Base-by-base conservation (phyloP, 2,113 vertebrate species). In the Syngnathus scovelli region DNA sequence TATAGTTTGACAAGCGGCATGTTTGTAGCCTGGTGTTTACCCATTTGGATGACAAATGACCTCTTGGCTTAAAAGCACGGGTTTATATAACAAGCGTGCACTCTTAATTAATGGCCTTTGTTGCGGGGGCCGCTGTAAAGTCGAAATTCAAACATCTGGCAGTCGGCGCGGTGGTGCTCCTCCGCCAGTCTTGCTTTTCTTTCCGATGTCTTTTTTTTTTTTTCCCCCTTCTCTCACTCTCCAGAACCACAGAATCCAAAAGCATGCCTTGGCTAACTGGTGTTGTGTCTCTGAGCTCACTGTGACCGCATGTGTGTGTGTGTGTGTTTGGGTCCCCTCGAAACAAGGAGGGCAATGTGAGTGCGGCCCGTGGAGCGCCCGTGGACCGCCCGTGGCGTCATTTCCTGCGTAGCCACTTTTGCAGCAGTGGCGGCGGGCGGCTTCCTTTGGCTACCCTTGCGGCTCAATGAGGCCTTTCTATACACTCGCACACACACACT, bases 381-480 rank as follows among this genome's bases (percentile, higher is more conserved):
- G 77, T 79, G 85, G 87, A 88, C 82, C 74, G 72, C n/a, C 41
- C 33, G 75, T 89, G 73, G 87, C 89, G 89, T 91, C 86, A 92
- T 91, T 91, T 92, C 90, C 91, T 90, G 88, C 78, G 79, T 64
- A 87, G 87, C 86, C 87, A 70, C 83, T 83, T 77, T 37, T 86
- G 83, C 70, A 79, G 86, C 81, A 67, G 41, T 0, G 39, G 80
- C 74, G 84, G 80, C 78, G 81, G 84, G 80, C 78, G 81, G 82
- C 87, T 89, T 90, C 87, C 84, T 86, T 76, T 85, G 83, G 78
- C 87, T 83, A 78, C 83, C 84, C 73, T 83, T 71, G 77, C 68
- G n/a, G 77, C 79, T 91, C 84, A 91, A 91, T 90, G 85, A 86
- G 82, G 77, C 79, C 82, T 86, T 89, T 90, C 89, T 88, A 86